Percentiles rank a stretch among this genome's conserved stretches.
Conservation (phyloP, 2,888 invertebrate species). For the Drosophila anomalata region DNA sequence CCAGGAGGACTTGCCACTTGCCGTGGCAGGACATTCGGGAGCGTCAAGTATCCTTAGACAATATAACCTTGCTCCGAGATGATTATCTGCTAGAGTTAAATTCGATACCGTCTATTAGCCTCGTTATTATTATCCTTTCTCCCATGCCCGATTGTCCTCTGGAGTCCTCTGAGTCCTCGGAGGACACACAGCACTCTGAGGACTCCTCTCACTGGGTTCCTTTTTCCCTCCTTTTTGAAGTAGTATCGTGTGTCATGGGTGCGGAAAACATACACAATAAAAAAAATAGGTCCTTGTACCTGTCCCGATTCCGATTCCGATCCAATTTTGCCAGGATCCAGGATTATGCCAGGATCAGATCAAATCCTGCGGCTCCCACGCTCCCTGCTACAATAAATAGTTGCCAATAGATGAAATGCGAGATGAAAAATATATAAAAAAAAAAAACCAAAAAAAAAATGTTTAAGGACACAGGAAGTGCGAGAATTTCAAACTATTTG, state of each 20-base stretch:
- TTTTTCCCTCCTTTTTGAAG: constrained; percentile 68
- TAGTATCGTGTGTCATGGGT: constrained; percentile 77
- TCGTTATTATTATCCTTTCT: constrained; percentile 78
- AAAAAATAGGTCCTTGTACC: constrained; percentile 6
- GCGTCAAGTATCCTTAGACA: constrained; percentile 77
- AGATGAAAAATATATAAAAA: constrained; percentile 43
- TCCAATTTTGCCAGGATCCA: constrained; percentile 19
- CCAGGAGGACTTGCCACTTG: constrained; percentile 47
- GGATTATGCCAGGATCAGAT: constrained; percentile 42
- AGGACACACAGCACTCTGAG: no score
- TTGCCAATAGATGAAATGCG: constrained; percentile 73
- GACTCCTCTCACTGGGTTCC: no score
- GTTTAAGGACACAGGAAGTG: constrained; percentile 38
- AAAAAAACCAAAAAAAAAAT: neutral
- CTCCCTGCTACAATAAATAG: constrained; percentile 69
- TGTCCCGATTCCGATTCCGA: constrained; percentile 16
- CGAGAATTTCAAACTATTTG: constrained; percentile 56
- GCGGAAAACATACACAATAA: neutral
- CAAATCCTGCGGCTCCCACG: constrained; percentile 69
- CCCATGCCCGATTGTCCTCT: constrained; percentile 26
- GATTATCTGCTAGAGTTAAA: constrained; percentile 82
- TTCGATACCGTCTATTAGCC: constrained; percentile 83
- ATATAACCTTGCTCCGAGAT: constrained; percentile 75
- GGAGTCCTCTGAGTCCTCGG: neutral
- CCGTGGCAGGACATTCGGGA: constrained; percentile 28